Conservation (phyloP, 1,140 invertebrate species). For the Microvelia longipes region DNA sequence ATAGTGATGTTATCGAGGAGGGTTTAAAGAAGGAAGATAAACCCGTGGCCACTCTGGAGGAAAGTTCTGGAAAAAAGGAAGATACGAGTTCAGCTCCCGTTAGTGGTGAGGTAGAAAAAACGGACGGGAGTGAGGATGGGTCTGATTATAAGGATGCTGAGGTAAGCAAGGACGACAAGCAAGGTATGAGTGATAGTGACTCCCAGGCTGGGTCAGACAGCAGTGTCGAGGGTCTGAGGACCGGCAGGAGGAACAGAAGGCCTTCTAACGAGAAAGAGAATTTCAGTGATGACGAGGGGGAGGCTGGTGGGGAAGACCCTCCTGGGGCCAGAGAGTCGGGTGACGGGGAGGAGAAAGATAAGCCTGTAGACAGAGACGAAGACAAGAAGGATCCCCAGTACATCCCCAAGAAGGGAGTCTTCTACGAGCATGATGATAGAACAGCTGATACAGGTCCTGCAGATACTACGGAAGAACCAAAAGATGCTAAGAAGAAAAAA, state of each 20-base stretch:
- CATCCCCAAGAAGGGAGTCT: constrained; percentile 87
- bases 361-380: constrained; percentile 79
- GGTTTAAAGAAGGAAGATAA: no score
- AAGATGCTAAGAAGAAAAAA: constrained; percentile 5
- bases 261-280: not conserved
- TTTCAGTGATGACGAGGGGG: not conserved
- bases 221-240: not conserved
- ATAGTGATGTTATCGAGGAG: no score
- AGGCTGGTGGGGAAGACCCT: not conserved
- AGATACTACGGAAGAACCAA: not conserved
- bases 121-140: not conserved
- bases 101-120: no score
- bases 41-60: no score
- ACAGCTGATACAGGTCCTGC: constrained; percentile 29
- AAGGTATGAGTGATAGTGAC: not conserved
- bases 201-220: not conserved
- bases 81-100: no score
- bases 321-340: not conserved
- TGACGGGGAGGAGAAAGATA: constrained; percentile 25
- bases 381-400: constrained; percentile 91
- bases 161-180: not conserved
- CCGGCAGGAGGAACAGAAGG: not conserved
- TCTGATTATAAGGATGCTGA: not conserved
- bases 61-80: no score
- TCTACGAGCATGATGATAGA: constrained; percentile 90